Base-by-base conservation (phyloP, 2,888 invertebrate species). In the Drosophila mayaguana region DNA sequence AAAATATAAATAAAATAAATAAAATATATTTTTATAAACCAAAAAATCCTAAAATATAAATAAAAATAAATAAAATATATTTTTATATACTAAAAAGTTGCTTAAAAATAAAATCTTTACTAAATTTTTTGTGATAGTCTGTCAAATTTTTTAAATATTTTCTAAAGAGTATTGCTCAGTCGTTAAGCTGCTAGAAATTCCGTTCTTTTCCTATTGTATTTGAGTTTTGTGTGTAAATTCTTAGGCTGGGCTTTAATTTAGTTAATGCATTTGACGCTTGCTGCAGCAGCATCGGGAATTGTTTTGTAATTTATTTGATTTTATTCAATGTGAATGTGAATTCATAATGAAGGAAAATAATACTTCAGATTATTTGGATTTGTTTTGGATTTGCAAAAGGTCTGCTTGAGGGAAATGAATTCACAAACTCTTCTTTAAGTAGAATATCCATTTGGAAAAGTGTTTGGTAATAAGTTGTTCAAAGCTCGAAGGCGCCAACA, bases 191-290 rank as follows among this genome's bases (percentile, higher is more conserved):
- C 20, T 22, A 0, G 14, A 14, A 11, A 2, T 28, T 8, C 0
- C 2, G 1, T 25, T 1, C 14, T 25, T 59, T 38, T 18, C n/a
- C 40, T 50, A 38, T 45, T 45, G 43, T 66, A 50, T 75, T 86
- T 64, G 43, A 54, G 46, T 83, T 53, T 32, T 40, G 18, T 42
- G 22, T 14, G 6, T 25, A 50, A 6, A 50, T 9, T 16, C 53
- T 16, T 50, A 61, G 46, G 20, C 22, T 38, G 48, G 16, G 11
- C 64, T 59, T 81, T 81, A 54, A 68, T 74, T 71, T 71, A 9
- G 43, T 42, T 69, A 80, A 83, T 77, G 69, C 62, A 50, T 63
- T 72, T 40, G 28, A 8, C 16, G 20, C 60, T 75, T 25, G 46
- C 50, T n/a, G 16, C 22, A 16, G 9, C 28, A 28, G 32, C n/a